phyloP scores from a whole-genome alignment of 2,888 invertebrate species.

The Volucella bombylans region DNA sequence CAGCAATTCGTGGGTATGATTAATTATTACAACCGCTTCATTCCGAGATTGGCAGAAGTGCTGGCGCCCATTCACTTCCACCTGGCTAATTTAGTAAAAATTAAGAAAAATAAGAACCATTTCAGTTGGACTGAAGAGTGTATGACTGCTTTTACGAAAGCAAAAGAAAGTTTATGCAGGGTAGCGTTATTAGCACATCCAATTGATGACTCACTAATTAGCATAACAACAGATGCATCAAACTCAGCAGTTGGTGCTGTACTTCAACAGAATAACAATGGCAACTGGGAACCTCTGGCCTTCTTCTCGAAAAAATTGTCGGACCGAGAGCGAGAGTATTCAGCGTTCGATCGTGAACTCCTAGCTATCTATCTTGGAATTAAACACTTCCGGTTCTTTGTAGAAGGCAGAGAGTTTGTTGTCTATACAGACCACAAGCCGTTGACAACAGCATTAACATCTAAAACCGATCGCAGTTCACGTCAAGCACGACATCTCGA shows the following conservation, averaged over 20 bases:
- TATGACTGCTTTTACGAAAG: constrained; percentile 8
- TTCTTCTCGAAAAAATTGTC: constrained; percentile 35
- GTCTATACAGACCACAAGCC: too few relatives aligned
- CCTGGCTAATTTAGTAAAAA: constrained; percentile 30
- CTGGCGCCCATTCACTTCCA: constrained; percentile 52
- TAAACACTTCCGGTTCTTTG: too few relatives aligned
- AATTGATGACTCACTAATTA: constrained; percentile 14
- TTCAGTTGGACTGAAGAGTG: constrained; percentile 39
- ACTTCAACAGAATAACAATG: constrained; percentile 25
- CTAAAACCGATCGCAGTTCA: too few relatives aligned
- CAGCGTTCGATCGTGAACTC: background rate
- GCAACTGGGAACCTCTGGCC: constrained; percentile 17
- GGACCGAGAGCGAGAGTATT: constrained; percentile 16
- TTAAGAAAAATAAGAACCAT: constrained; percentile 33
- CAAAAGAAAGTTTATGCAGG: constrained; percentile 24
- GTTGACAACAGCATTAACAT: too few relatives aligned
- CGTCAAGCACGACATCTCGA: too few relatives aligned
- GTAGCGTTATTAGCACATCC: constrained; percentile 35
- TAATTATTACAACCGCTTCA: constrained; percentile 57
- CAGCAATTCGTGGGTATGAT: constrained; percentile 61
- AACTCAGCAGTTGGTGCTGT: constrained; percentile 41
- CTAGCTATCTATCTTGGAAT: too few relatives aligned
- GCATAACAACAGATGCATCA: constrained; percentile 41
- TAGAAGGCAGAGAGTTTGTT: too few relatives aligned
- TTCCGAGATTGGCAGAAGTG: constrained; percentile 53